Conservation (phyloP, 2,888 invertebrate species). For the Cephus spinipes region DNA sequence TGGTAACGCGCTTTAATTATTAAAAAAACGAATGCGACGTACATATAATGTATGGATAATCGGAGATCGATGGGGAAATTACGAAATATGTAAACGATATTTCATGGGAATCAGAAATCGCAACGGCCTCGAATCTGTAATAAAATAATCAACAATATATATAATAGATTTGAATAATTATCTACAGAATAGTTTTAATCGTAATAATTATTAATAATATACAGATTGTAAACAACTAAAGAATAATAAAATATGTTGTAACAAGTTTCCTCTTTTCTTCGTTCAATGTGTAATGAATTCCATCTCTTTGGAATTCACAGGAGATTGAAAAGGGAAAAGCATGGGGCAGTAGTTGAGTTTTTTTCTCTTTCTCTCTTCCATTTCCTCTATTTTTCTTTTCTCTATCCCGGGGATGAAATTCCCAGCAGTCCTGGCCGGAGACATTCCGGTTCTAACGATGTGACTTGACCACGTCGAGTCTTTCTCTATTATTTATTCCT, state of each 20-base stretch:
- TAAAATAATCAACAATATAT: background rate
- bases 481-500: too few species aligned
- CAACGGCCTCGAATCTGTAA: too few species aligned
- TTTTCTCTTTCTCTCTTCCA: too few species aligned
- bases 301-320: slow-evolving; percentile 22
- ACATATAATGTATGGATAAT: too few species aligned
- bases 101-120: too few species aligned
- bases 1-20: too few species aligned
- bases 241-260: slow-evolving; percentile 66
- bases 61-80: too few species aligned
- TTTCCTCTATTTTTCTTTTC: too few species aligned
- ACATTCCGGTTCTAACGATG: background rate
- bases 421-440: background rate
- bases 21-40: too few species aligned
- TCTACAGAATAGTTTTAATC: slow-evolving; percentile 67
- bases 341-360: slow-evolving; percentile 47
- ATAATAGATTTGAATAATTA: slow-evolving; percentile 49
- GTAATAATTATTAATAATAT: slow-evolving; percentile 65
- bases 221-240: slow-evolving; percentile 67
- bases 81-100: too few species aligned
- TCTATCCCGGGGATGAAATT: too few species aligned
- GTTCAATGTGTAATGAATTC: slow-evolving; percentile 11
- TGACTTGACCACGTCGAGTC: too few species aligned
- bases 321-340: slow-evolving; percentile 48
- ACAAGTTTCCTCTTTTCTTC: slow-evolving; percentile 43